Base-by-base conservation (phyloP, 2,888 invertebrate species). In the Ditula angustiorana region DNA sequence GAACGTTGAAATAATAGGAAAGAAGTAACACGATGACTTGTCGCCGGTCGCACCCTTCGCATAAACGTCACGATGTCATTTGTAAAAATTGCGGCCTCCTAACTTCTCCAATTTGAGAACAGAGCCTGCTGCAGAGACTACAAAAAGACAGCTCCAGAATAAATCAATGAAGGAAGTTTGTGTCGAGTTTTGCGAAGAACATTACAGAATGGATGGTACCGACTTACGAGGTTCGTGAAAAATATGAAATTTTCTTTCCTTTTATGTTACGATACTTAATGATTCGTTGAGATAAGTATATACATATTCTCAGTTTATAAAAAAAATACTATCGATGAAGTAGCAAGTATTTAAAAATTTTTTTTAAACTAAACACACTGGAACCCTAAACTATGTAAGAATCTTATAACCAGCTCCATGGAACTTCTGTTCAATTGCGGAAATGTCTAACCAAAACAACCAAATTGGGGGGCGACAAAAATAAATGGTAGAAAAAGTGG, bases 51-150 rank as follows among this genome's bases (percentile, higher is more conserved):
- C 89, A 82, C 90, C 90, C 90, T 86, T 83, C 83, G 88, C 86
- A 88, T 90, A 91, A 90, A 90, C 90, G 92, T 90, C 91, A 87
- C 90, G 85, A 90, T 90, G 92, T 92, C 92, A 92, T 92, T 92
- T 92, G 92, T 92, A 92, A 92, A 92, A 92, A 92, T 92, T 91
- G 91, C 86, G 90, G 89, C 89, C 85, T 88, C 81, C 82, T 79
- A 90, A 91, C 85, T 90, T 90, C 86, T 85, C 81, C 87, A 88
- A 88, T 88, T 90, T 90, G 76, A 69, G 75, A 80, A 90, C 84
- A 87, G 63, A 47, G 65, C 72, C 73, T 69, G 68, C 69, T 44
- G 52, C 77, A 66, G 88, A 89, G 85, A 69, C 67, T 73, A 66
- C 49, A 57, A 58, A 63, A 58, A 63, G 47, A 61, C 44, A 50